Evolutionary conservation across 2,888 invertebrate genomes (phyloP).

Genomic region (Nephrotoma flavescens): DNA sequence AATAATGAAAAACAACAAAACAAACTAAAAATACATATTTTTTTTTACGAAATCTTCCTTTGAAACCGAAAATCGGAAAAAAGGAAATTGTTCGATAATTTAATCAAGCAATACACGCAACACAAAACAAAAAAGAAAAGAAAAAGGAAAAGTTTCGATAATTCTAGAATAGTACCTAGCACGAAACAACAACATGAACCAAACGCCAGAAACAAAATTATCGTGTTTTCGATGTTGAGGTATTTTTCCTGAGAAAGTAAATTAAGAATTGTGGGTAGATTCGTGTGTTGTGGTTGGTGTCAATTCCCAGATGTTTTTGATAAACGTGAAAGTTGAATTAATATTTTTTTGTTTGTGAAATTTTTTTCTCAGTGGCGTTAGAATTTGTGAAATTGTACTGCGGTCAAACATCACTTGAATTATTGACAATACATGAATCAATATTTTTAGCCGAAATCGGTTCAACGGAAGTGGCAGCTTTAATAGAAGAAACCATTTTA

Average conservation of each 20-base stretch:
- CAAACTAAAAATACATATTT: not conserved
- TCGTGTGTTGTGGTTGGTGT: not conserved
- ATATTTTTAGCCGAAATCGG: too few relatives aligned
- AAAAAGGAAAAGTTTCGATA: not conserved
- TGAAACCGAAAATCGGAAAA: not conserved
- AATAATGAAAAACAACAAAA: not conserved
- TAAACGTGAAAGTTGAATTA: too few relatives aligned
- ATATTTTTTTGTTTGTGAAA: too few relatives aligned
- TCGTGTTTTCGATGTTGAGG: not conserved
- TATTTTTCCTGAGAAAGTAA: not conserved
- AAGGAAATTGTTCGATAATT: not conserved
- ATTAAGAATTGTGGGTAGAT: not conserved
- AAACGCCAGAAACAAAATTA: not conserved
- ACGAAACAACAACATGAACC: not conserved
- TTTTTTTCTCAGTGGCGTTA: too few relatives aligned
- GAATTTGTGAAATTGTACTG: too few relatives aligned
- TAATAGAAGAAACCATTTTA: too few relatives aligned
- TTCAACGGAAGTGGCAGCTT: too few relatives aligned
- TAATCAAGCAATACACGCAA: not conserved
- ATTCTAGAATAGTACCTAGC: not conserved
- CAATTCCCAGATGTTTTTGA: too few relatives aligned
- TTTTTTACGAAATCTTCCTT: not conserved
- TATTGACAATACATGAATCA: too few relatives aligned
- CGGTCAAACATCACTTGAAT: too few relatives aligned
- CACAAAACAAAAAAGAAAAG: not conserved